Evolutionary conservation across 1,140 invertebrate genomes (phyloP).

Genomic region (Cydia strobilella): DNA sequence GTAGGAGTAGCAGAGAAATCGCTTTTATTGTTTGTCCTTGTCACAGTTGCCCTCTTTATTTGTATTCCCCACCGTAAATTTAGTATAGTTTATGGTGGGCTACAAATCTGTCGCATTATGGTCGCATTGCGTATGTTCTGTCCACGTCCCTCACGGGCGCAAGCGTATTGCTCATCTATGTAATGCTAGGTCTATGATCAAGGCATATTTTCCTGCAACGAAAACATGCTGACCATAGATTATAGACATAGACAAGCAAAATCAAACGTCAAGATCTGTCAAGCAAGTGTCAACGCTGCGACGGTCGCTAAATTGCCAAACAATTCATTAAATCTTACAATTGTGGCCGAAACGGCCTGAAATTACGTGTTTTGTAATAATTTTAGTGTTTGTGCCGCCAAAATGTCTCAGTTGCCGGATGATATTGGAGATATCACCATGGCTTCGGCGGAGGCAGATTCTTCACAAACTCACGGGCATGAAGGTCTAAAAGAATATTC

Average conservation of each 20-base stretch:
- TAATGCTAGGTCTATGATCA: too few species aligned
- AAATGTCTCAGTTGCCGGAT: constrained; percentile 48
- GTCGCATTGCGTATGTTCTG: too few species aligned
- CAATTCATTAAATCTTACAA: not conserved
- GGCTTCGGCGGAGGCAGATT: constrained; percentile 64
- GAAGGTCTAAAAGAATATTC: constrained; percentile 62
- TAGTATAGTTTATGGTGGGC: too few species aligned
- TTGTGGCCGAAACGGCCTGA: not conserved
- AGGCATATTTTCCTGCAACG: not conserved
- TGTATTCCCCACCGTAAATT: too few species aligned
- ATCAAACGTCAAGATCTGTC: not conserved
- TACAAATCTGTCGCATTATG: too few species aligned
- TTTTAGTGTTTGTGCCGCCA: not conserved
- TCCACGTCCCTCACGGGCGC: too few species aligned
- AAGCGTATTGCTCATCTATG: too few species aligned
- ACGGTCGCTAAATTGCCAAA: not conserved
- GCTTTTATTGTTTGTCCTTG: too few species aligned
- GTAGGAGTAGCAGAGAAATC: too few species aligned
- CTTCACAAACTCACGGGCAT: constrained; percentile 65
- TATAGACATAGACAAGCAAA: not conserved
- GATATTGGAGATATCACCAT: constrained; percentile 64
- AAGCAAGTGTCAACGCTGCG: not conserved
- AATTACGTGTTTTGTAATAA: not conserved
- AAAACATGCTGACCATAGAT: not conserved
- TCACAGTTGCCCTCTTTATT: too few species aligned